These are phyloP conservation scores for Aphelocoma coerulescens DNA, from an alignment of 2,113 vertebrate species.

Conservation along the genomic window DNA sequence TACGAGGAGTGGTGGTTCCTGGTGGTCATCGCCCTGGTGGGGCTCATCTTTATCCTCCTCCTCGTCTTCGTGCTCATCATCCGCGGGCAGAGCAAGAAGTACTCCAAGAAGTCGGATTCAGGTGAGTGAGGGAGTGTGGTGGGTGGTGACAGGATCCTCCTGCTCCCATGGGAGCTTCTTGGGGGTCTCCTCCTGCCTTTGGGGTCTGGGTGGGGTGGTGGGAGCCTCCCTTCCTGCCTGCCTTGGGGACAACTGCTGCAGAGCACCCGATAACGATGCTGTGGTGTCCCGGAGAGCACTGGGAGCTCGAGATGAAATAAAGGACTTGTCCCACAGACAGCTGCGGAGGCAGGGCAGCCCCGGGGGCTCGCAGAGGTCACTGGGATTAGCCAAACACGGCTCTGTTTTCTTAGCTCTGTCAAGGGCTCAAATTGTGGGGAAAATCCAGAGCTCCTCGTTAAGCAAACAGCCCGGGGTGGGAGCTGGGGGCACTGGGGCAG, in stretches of 20 bases:
- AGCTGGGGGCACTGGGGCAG: neutral
- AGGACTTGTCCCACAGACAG: neutral
- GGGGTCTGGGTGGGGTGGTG: neutral
- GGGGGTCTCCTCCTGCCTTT: neutral
- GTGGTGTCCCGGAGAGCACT: fast-evolving
- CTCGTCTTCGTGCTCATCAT: conserved; percentile 95
- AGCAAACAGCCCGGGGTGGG: neutral
- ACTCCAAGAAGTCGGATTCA: conserved; percentile 91
- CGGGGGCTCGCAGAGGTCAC: neutral
- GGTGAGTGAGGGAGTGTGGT: conserved; percentile 64
- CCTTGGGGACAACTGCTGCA: neutral
- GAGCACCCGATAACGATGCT: neutral
- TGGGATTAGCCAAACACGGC: conserved; percentile 18
- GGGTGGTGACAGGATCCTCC: neutral
- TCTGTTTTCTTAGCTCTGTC: conserved; percentile 55
- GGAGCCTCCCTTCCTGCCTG: neutral
- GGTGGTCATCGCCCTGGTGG: conserved; percentile 91
- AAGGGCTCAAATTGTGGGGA: conserved; percentile 53
- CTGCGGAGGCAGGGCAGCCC: neutral
- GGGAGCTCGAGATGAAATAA: neutral
- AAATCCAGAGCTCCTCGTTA: conserved; percentile 29
- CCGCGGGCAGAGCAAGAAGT: conserved; percentile 95
- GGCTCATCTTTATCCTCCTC: conserved; percentile 95
- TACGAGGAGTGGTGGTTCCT: conserved; percentile 99
- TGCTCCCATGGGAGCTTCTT: neutral